These are phyloP conservation scores for Cyclina sinensis DNA, from an alignment of 1,140 invertebrate species.

Conservation along the genomic window DNA sequence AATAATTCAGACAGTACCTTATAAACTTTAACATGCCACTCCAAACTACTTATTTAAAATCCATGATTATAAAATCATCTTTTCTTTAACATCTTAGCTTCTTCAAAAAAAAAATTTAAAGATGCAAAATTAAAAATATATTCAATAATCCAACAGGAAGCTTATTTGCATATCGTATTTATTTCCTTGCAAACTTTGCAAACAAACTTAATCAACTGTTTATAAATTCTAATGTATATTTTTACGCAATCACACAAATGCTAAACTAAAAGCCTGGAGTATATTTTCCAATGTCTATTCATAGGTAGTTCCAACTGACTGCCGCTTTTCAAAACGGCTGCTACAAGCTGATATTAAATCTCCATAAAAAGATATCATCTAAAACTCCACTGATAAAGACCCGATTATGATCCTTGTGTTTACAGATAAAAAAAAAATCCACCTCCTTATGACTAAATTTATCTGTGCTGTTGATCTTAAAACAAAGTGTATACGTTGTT, in stretches of 20 bases:
- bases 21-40: too few relatives aligned
- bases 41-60: too few relatives aligned
- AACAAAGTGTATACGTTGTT: conserved; percentile 27
- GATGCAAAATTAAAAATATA: too few relatives aligned
- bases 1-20: too few relatives aligned
- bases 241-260: neutral
- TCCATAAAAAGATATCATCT: conserved; percentile 64
- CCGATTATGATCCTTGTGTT: conserved; percentile 25
- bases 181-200: neutral
- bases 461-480: neutral
- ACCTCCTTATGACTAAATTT: neutral
- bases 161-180: neutral
- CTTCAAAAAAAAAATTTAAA: too few relatives aligned
- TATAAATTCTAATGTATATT: neutral
- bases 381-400: conserved; percentile 34
- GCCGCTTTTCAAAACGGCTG: conserved; percentile 40
- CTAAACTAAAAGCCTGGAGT: neutral
- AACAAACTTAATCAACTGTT: neutral
- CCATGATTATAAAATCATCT: too few relatives aligned
- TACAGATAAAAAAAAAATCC: conserved; percentile 46
- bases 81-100: too few relatives aligned
- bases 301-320: conserved; percentile 34
- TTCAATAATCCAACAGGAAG: neutral
- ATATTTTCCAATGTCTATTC: conserved; percentile 27
- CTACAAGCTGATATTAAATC: conserved; percentile 55